These are phyloP conservation scores for Rhinoderma darwinii DNA, from an alignment of 2,113 vertebrate genomes.

Conservation along the genomic window DNA sequence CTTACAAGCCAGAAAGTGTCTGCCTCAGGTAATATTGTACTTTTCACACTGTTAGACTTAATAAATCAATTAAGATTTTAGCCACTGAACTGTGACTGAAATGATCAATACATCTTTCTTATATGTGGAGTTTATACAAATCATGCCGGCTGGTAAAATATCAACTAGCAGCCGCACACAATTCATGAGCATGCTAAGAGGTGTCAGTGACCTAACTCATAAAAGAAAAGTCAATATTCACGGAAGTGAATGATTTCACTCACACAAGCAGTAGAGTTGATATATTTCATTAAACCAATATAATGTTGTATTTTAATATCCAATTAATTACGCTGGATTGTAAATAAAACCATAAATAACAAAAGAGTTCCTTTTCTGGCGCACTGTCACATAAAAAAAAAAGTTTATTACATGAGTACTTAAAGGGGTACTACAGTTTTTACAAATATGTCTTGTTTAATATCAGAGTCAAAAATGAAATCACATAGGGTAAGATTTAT, in stretches of 20 bases:
- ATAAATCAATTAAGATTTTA: slow-evolving; percentile 31
- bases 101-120: slow-evolving; percentile 32
- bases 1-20: not conserved
- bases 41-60: slow-evolving; percentile 34
- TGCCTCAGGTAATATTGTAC: slow-evolving; percentile 25
- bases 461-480: too few species aligned
- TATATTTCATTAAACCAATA: not conserved
- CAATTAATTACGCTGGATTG: not conserved
- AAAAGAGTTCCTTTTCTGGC: too few species aligned
- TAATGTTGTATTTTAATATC: not conserved
- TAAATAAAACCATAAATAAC: not conserved
- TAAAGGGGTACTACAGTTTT: too few species aligned
- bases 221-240: not conserved
- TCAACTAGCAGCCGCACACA: not conserved
- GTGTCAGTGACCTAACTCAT: not conserved
- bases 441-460: too few species aligned
- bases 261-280: not conserved
- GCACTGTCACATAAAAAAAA: too few species aligned
- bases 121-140: slow-evolving; percentile 23
- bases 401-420: too few species aligned
- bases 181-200: slow-evolving; percentile 2
- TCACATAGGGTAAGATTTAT: too few species aligned
- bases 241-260: not conserved
- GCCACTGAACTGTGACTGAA: slow-evolving; percentile 10
- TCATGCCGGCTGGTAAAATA: not conserved